phyloP scores from a whole-genome alignment of 2,113 vertebrate genomes.

The Chinchilla lanigera region DNA sequence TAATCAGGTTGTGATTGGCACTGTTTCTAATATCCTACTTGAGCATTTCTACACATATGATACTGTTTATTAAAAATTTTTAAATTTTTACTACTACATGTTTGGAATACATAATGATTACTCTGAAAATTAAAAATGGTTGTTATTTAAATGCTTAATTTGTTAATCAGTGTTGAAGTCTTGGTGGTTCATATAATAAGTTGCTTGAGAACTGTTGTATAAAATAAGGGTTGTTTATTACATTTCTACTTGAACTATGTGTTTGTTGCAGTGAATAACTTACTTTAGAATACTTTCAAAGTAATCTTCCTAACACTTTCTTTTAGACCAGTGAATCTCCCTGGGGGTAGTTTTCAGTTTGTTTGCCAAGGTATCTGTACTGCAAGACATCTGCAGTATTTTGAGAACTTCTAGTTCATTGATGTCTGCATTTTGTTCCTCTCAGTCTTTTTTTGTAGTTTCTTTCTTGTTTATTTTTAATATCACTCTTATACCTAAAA shows the following conservation, averaged over 20 bases:
- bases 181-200: neutral
- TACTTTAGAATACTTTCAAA: neutral
- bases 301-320: neutral
- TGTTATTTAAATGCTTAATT: constrained; percentile 12
- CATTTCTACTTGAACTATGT: neutral
- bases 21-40: neutral
- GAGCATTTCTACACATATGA: neutral
- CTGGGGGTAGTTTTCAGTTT: neutral
- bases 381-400: neutral
- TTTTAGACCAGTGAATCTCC: neutral
- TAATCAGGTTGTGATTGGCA: neutral
- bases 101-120: neutral
- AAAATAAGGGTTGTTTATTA: neutral
- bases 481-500: neutral
- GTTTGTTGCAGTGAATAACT: neutral
- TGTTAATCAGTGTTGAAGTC: neutral
- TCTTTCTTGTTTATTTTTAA: neutral
- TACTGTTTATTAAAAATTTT: neutral
- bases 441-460: neutral
- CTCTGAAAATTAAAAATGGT: neutral
- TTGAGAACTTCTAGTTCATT: neutral
- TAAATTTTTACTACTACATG: neutral
- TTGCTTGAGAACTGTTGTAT: neutral
- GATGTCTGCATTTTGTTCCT: neutral
- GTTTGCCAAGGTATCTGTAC: neutral